phyloP scores from a whole-genome alignment of 2,888 invertebrate species.

The Tethea ocularis region DNA sequence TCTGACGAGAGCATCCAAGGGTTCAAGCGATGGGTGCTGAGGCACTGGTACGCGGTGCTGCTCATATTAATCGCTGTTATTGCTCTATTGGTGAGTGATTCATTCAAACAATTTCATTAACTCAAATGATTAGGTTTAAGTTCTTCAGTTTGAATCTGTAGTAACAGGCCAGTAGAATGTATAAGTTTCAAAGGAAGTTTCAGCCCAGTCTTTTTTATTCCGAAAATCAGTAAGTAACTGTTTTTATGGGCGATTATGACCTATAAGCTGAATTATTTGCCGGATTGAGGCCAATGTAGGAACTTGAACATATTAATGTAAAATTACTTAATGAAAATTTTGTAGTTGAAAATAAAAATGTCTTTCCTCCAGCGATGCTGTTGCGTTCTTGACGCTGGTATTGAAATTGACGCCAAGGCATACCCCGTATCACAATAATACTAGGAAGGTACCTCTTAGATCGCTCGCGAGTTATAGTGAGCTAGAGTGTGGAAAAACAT shows the following conservation, averaged over 20 bases:
- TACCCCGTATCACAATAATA: slow-evolving; percentile 36
- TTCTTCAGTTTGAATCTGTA: too few relatives aligned
- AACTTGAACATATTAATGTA: too few relatives aligned
- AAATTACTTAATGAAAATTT: neutral
- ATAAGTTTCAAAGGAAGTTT: too few relatives aligned
- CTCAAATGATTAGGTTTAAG: too few relatives aligned
- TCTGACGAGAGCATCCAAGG: slow-evolving; percentile 96
- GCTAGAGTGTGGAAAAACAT: neutral
- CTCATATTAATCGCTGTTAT: slow-evolving; percentile 89
- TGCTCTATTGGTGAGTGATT: slow-evolving; percentile 89
- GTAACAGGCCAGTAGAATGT: too few relatives aligned
- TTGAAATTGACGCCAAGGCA: slow-evolving; percentile 54
- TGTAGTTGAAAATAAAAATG: slow-evolving; percentile 8
- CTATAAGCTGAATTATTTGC: too few relatives aligned
- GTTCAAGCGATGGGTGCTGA: slow-evolving; percentile 93
- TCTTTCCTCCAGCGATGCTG: slow-evolving; percentile 65
- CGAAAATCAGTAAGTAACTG: too few relatives aligned
- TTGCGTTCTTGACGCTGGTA: slow-evolving; percentile 49
- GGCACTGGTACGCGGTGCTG: slow-evolving; percentile 96
- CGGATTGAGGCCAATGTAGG: too few relatives aligned
- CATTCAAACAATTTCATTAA: neutral
- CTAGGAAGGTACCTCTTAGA: slow-evolving; percentile 38
- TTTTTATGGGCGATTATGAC: too few relatives aligned
- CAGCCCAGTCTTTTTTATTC: too few relatives aligned
- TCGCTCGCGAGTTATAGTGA: neutral